These are phyloP conservation scores for Sycophila sp. DNA, from an alignment of 1,140 invertebrate genomes.

Conservation along the genomic window DNA sequence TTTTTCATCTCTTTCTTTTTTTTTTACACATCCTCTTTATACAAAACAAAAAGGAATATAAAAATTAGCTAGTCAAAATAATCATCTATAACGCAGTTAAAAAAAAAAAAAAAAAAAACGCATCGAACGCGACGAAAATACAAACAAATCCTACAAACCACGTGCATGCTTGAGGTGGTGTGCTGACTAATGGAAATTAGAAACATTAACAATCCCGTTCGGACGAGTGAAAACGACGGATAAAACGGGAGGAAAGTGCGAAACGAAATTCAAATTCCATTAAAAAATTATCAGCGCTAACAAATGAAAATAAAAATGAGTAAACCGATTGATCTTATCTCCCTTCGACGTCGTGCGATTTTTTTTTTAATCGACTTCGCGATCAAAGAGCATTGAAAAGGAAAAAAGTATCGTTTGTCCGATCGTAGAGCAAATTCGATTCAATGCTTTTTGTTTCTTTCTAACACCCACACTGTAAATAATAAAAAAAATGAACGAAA, in stretches of 20 bases:
- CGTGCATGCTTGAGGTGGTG: constrained; percentile 65
- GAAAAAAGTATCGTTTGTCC: not conserved
- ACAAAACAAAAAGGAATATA: no score
- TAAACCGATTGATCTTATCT: constrained; percentile 23
- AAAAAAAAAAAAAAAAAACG: not conserved
- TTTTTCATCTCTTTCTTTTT: not conserved
- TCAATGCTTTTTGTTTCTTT: constrained; percentile 23
- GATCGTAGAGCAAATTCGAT: not conserved
- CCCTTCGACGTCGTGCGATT: constrained; percentile 14
- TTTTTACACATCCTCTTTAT: not conserved
- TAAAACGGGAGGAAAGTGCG: constrained; percentile 34
- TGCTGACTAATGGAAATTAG: constrained; percentile 60
- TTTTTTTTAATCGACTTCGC: no score
- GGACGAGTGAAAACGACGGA: not conserved
- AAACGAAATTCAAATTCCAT: constrained; percentile 49
- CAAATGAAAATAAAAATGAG: no score
- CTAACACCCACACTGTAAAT: constrained; percentile 14
- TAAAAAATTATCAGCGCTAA: no score
- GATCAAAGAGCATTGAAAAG: not conserved
- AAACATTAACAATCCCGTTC: not conserved
- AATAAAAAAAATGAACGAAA: constrained; percentile 4
- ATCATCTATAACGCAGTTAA: no score
- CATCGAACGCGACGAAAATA: no score
- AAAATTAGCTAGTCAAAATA: no score
- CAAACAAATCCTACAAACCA: no score